A percentile compares a stretch with the other conserved stretches of the same genome.
Conservation (phyloP, 2,797 vertebrate species). For the Rhinogobio ventralis region DNA sequence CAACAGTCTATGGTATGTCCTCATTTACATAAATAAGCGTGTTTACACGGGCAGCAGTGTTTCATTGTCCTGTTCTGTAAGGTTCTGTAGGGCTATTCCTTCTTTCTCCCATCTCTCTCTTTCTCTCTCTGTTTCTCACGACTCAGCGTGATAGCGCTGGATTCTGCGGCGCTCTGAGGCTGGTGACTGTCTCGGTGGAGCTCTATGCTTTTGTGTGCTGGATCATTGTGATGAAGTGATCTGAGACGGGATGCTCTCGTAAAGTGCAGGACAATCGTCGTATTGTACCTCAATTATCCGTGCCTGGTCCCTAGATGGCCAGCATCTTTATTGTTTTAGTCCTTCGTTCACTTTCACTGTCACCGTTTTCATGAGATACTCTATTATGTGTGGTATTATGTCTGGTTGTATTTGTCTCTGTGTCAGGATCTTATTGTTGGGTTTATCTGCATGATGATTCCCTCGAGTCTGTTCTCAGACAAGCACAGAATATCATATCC, state of each 20-base stretch:
- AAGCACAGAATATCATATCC: not conserved
- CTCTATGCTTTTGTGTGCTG: conserved; percentile 4
- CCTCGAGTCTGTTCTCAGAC: not conserved
- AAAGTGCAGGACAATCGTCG: conserved; percentile 13
- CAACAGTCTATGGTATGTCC: not conserved
- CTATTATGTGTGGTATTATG: not conserved
- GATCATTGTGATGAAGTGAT: conserved; percentile 20
- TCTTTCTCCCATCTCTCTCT: not conserved
- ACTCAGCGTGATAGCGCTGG: not conserved
- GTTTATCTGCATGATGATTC: not conserved
- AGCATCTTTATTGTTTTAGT: conserved; percentile 29
- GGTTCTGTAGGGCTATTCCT: not conserved
- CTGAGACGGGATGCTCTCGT: not conserved
- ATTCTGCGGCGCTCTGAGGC: not conserved
- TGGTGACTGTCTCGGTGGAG: not conserved
- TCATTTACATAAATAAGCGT: not conserved
- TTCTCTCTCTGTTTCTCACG: not conserved
- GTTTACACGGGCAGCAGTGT: not conserved
- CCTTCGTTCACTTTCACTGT: not conserved
- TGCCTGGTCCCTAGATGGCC: conserved; percentile 8
- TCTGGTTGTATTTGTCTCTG: not conserved
- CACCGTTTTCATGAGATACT: conserved; percentile 7
- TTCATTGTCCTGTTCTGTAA: not conserved
- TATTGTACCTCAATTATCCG: conserved; percentile 35
- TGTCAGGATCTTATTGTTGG: conserved; percentile 16